phyloP scores from a whole-genome alignment of 2,113 vertebrate species.

The Pitta sordida region DNA sequence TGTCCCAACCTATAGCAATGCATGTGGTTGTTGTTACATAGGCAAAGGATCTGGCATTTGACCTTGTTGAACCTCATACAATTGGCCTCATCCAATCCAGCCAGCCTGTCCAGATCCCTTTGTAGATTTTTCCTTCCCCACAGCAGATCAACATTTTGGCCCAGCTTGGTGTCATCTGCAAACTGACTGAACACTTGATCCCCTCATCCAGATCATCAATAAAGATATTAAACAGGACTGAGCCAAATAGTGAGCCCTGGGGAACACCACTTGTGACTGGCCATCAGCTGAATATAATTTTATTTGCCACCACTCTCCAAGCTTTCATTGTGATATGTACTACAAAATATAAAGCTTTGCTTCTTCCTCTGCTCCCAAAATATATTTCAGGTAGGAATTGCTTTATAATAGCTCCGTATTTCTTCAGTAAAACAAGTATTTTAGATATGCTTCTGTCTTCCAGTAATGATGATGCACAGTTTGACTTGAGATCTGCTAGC shows the following conservation, averaged over 20 bases:
- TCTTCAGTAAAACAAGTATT: not conserved
- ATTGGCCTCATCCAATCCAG: not conserved
- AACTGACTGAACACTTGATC: not conserved
- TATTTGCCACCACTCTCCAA: not conserved
- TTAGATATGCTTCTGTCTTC: not conserved
- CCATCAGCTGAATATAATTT: not conserved
- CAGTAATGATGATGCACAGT: not conserved
- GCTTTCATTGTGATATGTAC: not conserved
- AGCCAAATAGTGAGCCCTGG: not conserved
- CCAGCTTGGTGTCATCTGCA: not conserved
- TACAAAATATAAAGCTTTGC: not conserved
- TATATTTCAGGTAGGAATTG: not conserved
- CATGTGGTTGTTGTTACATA: too few relatives aligned
- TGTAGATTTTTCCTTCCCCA: not conserved
- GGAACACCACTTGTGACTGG: not conserved
- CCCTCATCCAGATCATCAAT: not conserved
- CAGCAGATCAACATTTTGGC: not conserved
- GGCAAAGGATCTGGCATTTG: not conserved
- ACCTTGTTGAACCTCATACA: not conserved
- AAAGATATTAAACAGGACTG: not conserved
- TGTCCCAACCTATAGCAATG: not conserved
- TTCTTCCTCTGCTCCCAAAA: not conserved
- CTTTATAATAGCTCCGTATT: not conserved
- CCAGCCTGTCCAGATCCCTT: not conserved
- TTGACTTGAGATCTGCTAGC: not conserved